Evolutionary conservation across 2,113 vertebrate species (phyloP).

Genomic region (Rhinogobius similis): DNA sequence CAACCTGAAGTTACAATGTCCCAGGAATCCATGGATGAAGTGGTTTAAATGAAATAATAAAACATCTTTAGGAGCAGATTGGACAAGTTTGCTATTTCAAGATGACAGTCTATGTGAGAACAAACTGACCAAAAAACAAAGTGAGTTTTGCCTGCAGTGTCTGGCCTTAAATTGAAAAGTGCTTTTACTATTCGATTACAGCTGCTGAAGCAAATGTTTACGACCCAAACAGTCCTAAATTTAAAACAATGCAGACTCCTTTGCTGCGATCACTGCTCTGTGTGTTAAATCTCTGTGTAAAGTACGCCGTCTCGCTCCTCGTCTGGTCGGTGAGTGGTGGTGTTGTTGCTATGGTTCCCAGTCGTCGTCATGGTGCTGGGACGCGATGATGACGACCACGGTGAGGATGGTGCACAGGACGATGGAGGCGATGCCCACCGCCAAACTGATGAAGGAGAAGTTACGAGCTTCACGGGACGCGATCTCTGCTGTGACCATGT

Average conservation of each 20-base stretch:
- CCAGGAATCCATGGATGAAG: too few relatives aligned
- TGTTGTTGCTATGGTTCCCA: slow-evolving; percentile 83
- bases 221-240: neutral
- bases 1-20: too few relatives aligned
- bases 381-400: slow-evolving; percentile 93
- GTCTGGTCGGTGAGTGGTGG: neutral
- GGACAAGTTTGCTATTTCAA: too few relatives aligned
- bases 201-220: too few relatives aligned
- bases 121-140: too few relatives aligned
- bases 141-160: too few relatives aligned
- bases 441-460: slow-evolving; percentile 96
- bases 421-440: slow-evolving; percentile 91
- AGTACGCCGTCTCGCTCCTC: neutral
- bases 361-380: slow-evolving; percentile 92
- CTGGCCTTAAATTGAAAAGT: too few relatives aligned
- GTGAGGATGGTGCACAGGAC: slow-evolving; percentile 94
- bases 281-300: slow-evolving; percentile 30
- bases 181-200: too few relatives aligned
- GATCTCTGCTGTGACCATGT: slow-evolving; percentile 92
- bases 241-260: neutral
- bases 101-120: too few relatives aligned
- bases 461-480: slow-evolving; percentile 91
- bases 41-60: too few relatives aligned
- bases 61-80: too few relatives aligned
- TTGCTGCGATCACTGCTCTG: slow-evolving; percentile 39